Percentiles rank a stretch among this genome's conserved stretches.
Conservation (phyloP, 2,888 invertebrate genomes). For the Eugnorisma glareosa region DNA sequence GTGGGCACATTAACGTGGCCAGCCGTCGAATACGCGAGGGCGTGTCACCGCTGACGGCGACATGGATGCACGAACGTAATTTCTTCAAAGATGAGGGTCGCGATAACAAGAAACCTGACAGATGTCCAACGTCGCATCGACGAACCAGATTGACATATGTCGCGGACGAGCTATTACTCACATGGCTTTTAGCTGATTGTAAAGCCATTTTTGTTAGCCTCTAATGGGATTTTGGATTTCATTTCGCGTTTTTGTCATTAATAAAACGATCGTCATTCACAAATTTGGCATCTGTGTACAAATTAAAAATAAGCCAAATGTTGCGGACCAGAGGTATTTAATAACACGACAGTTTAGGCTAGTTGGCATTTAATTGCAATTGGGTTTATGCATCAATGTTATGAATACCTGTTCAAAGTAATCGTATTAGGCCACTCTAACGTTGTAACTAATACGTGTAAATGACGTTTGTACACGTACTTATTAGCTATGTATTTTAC, state of each 20-base stretch:
- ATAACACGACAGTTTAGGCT: background rate
- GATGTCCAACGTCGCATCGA: slow-evolving; percentile 79
- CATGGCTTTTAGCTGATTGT: slow-evolving; percentile 66
- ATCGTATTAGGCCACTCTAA: slow-evolving; percentile 9
- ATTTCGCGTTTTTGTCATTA: background rate
- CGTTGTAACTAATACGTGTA: background rate
- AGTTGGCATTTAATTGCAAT: slow-evolving; percentile 1
- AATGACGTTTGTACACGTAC: slow-evolving; percentile 6
- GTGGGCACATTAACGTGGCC: slow-evolving; percentile 71
- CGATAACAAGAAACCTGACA: slow-evolving; percentile 84
- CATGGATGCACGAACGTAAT: slow-evolving; percentile 82
- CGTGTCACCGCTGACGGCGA: slow-evolving; percentile 77
- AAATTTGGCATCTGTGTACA: background rate
- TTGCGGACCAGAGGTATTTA: slow-evolving; percentile 13
- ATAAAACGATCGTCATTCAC: background rate
- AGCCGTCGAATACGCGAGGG: slow-evolving; percentile 74
- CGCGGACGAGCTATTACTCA: slow-evolving; percentile 62
- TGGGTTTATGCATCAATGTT: slow-evolving; percentile 19
- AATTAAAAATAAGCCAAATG: background rate
- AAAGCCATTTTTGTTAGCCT: slow-evolving; percentile 48
- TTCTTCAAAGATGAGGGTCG: slow-evolving; percentile 85
- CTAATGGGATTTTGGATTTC: slow-evolving; percentile 2
- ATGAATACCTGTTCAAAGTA: slow-evolving; percentile 18
- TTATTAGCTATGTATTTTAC: slow-evolving; percentile 6
- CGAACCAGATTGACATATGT: slow-evolving; percentile 80